Conservation (phyloP, 1,140 invertebrate species). For the Camponotus floridanus region DNA sequence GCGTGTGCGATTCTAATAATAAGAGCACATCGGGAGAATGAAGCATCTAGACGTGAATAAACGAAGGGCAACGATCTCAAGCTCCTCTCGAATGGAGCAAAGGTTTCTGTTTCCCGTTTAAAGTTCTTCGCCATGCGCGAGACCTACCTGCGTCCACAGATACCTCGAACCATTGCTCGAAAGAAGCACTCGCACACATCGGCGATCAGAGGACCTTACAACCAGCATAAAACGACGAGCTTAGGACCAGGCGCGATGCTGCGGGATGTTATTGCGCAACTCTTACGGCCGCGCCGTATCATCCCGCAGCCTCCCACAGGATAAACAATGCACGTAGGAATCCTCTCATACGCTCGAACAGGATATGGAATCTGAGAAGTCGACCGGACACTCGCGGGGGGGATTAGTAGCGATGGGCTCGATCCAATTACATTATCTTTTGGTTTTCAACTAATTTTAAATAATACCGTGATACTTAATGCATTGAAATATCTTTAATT, state of each 20-base stretch:
- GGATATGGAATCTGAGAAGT: constrained; percentile 85
- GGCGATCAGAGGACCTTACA: constrained; percentile 71
- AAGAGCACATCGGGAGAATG: constrained; percentile 35
- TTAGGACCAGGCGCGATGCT: constrained; percentile 68
- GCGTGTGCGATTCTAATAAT: constrained; percentile 8
- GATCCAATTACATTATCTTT: constrained; percentile 40
- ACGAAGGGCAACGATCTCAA: constrained; percentile 53
- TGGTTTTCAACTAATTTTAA: constrained; percentile 33
- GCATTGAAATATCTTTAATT: background rate
- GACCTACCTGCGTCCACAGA: constrained; percentile 64
- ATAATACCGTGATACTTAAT: background rate
- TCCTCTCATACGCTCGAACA: constrained; percentile 77
- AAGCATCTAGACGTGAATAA: constrained; percentile 46
- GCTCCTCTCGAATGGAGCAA: constrained; percentile 56
- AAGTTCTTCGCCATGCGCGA: constrained; percentile 35
- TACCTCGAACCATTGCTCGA: constrained; percentile 52
- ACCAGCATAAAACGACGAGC: constrained; percentile 70
- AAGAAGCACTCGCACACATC: constrained; percentile 63
- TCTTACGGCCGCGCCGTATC: constrained; percentile 68
- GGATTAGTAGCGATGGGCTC: constrained; percentile 57
- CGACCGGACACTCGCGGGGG: constrained; percentile 70
- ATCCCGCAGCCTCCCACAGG: constrained; percentile 67
- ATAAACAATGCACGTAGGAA: constrained; percentile 77
- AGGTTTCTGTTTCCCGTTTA: constrained; percentile 57
- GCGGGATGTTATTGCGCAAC: constrained; percentile 75